These are phyloP conservation scores for Melanargia galathea DNA, from an alignment of 2,888 invertebrate genomes.

Conservation along the genomic window DNA sequence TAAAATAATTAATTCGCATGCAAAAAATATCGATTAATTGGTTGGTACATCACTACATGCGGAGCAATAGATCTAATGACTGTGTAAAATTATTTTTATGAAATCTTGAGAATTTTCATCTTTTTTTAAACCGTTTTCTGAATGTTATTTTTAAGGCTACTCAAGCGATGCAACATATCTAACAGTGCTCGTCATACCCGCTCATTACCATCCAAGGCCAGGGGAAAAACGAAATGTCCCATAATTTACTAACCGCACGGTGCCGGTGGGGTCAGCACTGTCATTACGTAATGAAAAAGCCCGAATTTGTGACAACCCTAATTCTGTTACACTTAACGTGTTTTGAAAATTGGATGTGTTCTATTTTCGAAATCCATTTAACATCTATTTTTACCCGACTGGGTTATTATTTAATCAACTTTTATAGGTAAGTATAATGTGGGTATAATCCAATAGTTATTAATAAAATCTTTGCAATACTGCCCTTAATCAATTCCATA, in stretches of 20 bases:
- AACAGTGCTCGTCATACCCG: conserved; percentile 25
- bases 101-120: neutral
- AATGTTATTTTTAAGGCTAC: conserved; percentile 3
- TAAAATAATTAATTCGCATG: too few relatives aligned
- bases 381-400: too few relatives aligned
- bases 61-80: too few relatives aligned
- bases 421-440: too few relatives aligned
- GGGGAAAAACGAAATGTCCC: conserved; percentile 46
- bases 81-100: too few relatives aligned
- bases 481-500: too few relatives aligned
- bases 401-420: too few relatives aligned
- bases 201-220: conserved; percentile 39
- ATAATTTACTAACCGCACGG: conserved; percentile 59
- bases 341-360: neutral
- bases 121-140: neutral
- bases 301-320: conserved; percentile 29
- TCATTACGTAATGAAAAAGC: conserved; percentile 59
- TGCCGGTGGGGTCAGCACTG: conserved; percentile 54
- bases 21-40: too few relatives aligned
- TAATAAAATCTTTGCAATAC: too few relatives aligned
- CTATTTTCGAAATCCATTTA: neutral
- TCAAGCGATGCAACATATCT: conserved; percentile 16
- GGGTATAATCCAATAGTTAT: too few relatives aligned
- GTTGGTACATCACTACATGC: too few relatives aligned
- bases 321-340: conserved; percentile 24